Evolutionary conservation across 2,888 invertebrate species (phyloP).

Genomic region (Notodonta dromedarius): DNA sequence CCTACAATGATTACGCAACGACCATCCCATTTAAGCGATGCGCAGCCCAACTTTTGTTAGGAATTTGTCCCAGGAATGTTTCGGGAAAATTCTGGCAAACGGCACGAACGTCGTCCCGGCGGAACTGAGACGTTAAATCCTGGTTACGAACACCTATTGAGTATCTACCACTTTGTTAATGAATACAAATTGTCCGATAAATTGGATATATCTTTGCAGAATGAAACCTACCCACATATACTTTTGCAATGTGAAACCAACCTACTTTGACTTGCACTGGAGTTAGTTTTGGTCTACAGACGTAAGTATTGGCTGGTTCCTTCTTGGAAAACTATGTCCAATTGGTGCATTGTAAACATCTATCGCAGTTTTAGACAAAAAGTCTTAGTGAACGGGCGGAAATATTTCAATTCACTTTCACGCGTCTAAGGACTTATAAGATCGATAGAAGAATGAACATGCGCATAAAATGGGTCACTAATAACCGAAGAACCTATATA

Average conservation of each 20-base stretch:
- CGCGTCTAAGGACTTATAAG: too few species aligned
- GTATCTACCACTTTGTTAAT: constrained; percentile 68
- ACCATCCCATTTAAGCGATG: constrained; percentile 47
- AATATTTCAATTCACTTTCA: neutral
- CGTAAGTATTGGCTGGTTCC: too few species aligned
- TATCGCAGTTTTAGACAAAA: constrained; percentile 27
- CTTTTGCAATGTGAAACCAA: too few species aligned
- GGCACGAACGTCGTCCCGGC: constrained; percentile 56
- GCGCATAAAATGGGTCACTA: neutral
- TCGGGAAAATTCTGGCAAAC: constrained; percentile 66
- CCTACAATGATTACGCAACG: constrained; percentile 39
- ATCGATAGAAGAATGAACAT: too few species aligned
- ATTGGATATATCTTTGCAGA: constrained; percentile 43
- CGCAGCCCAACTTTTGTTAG: constrained; percentile 62
- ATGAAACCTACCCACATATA: too few species aligned
- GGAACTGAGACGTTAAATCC: constrained; percentile 78
- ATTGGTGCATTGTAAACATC: constrained; percentile 40
- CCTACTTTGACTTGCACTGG: too few species aligned
- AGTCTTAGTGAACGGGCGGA: constrained; percentile 1
- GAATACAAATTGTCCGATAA: constrained; percentile 67
- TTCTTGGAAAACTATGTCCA: too few species aligned
- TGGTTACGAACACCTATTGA: constrained; percentile 69
- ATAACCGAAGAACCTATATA: neutral
- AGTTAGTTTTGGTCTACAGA: too few species aligned
- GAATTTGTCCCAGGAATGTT: constrained; percentile 77